Conservation (phyloP, 2,113 vertebrate genomes). For the Opisthocomus hoazin region DNA sequence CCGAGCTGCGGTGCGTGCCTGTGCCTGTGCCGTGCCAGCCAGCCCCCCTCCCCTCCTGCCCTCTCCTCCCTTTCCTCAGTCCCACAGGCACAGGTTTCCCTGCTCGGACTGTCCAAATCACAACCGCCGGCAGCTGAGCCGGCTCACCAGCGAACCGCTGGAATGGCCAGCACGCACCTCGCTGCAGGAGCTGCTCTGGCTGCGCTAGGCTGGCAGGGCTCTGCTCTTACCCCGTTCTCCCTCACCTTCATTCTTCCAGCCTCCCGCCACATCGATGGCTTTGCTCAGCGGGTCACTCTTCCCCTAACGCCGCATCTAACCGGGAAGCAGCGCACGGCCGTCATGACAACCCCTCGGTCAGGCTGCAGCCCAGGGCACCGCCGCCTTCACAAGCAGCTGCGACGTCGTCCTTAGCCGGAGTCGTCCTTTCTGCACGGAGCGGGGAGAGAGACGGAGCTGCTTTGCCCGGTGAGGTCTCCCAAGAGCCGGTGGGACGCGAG, state of each 20-base stretch:
- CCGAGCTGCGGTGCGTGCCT: fast-evolving
- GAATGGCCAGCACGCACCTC: no score
- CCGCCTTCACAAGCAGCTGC: background rate
- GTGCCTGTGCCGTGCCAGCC: fast-evolving
- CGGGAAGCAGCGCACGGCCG: fast-evolving
- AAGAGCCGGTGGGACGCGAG: background rate
- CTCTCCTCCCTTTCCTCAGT: background rate
- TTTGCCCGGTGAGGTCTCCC: background rate
- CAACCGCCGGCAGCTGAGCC: background rate
- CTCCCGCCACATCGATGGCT: fast-evolving
- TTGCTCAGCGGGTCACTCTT: background rate
- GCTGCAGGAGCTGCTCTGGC: background rate
- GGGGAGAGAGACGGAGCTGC: background rate
- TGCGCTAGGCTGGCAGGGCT: background rate
- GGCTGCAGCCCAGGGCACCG: background rate
- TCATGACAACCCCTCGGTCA: background rate
- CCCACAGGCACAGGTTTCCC: background rate
- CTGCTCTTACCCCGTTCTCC: background rate
- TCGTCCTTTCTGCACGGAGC: background rate
- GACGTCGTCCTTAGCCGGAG: background rate
- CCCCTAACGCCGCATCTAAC: background rate
- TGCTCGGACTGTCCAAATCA: fast-evolving
- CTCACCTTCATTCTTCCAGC: background rate
- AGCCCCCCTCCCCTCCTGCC: background rate
- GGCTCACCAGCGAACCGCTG: background rate